Evolutionary conservation across 2,888 invertebrate genomes (phyloP).

Genomic region (Entomobrya multifasciata): DNA sequence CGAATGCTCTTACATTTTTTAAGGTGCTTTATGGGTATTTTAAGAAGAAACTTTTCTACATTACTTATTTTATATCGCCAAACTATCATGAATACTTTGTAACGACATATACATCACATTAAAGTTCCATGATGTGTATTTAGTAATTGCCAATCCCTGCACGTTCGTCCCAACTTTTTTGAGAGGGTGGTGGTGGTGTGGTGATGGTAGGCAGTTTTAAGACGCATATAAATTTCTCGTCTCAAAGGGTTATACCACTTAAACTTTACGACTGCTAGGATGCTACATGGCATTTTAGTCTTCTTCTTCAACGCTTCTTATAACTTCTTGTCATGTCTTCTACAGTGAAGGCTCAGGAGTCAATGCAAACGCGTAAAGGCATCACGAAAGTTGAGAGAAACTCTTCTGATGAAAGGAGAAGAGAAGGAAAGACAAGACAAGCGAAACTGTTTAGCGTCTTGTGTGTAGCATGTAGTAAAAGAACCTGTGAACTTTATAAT

Average conservation of each 20-base stretch:
- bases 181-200: no score
- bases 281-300: no score
- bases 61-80: neutral
- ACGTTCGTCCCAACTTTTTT: constrained; percentile 61
- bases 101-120: constrained; percentile 30
- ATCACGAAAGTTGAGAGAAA: constrained; percentile 52
- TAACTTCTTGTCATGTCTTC: constrained; percentile 65
- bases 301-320: constrained; percentile 49
- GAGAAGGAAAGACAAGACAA: constrained; percentile 41
- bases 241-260: constrained; percentile 69
- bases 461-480: no score
- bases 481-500: no score
- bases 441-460: constrained; percentile 54
- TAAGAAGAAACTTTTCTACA: neutral
- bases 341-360: constrained; percentile 54
- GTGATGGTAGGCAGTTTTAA: no score
- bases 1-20: constrained; percentile 19
- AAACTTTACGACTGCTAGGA: constrained; percentile 68
- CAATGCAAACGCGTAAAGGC: constrained; percentile 62
- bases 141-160: constrained; percentile 58
- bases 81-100: constrained; percentile 6
- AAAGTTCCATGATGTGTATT: constrained; percentile 33
- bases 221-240: constrained; percentile 61
- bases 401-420: constrained; percentile 34
- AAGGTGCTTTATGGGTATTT: neutral